Percentiles rank a stretch among this genome's conserved stretches.
phyloP scores from a whole-genome alignment of 2,113 vertebrate species.

The Psittacula cyanocephala region DNA sequence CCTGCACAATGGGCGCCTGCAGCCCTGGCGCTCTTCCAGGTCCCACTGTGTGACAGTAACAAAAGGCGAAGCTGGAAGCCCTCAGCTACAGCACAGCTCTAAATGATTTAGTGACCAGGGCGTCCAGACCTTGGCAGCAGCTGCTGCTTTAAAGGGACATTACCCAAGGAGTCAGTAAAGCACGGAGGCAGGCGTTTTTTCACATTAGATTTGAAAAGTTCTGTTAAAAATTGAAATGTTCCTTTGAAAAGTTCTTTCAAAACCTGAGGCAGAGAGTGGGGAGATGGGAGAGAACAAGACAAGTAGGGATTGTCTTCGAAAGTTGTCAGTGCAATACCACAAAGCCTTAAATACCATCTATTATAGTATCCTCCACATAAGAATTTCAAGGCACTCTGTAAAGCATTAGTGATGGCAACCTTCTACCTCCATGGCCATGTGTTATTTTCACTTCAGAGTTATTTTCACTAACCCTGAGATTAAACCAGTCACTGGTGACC shows the following conservation, averaged over 20 bases:
- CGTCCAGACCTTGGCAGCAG: slow-evolving; percentile 63
- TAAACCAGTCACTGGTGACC: neutral
- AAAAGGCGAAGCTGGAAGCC: slow-evolving; percentile 69
- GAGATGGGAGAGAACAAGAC: neutral
- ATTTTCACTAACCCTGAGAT: neutral
- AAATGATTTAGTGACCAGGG: slow-evolving; percentile 70
- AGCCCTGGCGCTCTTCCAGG: slow-evolving; percentile 64
- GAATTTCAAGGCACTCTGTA: neutral
- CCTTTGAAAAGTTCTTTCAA: neutral
- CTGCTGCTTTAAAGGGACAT: slow-evolving; percentile 58
- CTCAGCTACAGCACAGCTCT: slow-evolving; percentile 55
- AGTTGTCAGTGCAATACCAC: neutral
- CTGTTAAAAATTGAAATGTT: neutral
- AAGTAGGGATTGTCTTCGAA: accelerated
- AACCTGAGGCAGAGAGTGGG: neutral
- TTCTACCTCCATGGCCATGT: neutral
- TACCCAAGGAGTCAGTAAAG: slow-evolving; percentile 24
- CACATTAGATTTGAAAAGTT: neutral
- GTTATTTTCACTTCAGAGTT: neutral
- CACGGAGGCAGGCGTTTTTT: neutral
- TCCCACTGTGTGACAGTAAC: slow-evolving; percentile 68
- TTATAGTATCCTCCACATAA: neutral
- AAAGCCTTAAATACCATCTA: neutral
- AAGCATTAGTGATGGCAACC: neutral
- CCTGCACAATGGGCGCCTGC: slow-evolving; percentile 60